A percentile compares a stretch with the other conserved stretches of the same genome.
Evolutionary conservation across 2,797 vertebrate species (phyloP).

Genomic region (Cheirogaleus major): DNA sequence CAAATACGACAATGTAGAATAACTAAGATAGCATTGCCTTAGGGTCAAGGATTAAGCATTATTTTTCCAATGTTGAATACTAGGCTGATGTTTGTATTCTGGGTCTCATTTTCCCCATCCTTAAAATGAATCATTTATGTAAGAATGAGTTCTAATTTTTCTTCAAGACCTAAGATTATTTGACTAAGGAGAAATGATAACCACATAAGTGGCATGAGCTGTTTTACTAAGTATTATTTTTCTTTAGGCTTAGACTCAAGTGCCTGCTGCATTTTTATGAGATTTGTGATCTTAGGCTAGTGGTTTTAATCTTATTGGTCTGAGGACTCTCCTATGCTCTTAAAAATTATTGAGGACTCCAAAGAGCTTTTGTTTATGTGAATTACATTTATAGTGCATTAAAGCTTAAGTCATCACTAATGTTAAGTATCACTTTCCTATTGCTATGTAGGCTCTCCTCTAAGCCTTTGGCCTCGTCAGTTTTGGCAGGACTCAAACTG

Average conservation of each 20-base stretch:
- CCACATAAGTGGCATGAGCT: rapidly evolving
- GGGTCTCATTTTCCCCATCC: background rate
- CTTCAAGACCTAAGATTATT: background rate
- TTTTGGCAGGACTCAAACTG: background rate
- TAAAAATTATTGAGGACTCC: background rate
- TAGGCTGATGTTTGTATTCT: background rate
- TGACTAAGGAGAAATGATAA: background rate
- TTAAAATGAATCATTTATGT: background rate
- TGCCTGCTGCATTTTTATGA: background rate
- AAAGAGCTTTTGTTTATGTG: background rate
- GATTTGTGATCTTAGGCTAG: background rate
- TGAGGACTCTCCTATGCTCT: background rate
- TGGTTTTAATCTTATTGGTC: background rate
- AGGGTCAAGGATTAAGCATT: background rate
- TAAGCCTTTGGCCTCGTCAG: background rate
- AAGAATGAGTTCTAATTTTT: background rate
- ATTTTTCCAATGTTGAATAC: background rate
- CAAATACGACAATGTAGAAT: background rate
- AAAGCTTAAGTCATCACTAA: background rate
- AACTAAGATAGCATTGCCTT: background rate
- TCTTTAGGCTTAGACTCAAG: background rate
- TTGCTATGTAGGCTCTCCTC: background rate
- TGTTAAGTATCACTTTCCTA: background rate
- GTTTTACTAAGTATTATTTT: background rate
- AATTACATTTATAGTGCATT: background rate